These are phyloP conservation scores for Selenia dentaria DNA, from an alignment of 2,888 invertebrate genomes.

Conservation along the genomic window DNA sequence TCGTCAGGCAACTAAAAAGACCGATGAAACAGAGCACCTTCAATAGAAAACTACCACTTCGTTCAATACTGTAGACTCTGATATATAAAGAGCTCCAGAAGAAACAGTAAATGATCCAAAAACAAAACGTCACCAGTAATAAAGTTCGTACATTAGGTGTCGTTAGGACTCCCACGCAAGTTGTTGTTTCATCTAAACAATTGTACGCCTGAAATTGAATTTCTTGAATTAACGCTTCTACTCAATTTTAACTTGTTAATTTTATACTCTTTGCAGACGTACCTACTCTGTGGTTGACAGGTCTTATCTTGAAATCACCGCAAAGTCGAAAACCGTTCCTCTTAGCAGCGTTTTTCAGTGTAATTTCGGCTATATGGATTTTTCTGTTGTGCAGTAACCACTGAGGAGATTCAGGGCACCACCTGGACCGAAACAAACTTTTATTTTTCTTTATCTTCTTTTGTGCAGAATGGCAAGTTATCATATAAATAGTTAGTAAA, in stretches of 20 bases:
- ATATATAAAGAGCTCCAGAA: constrained; percentile 63
- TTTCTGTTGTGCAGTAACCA: constrained; percentile 70
- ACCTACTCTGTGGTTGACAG: constrained; percentile 75
- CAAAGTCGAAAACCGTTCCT: constrained; percentile 61
- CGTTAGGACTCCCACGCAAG: constrained; percentile 57
- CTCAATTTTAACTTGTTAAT: constrained; percentile 10
- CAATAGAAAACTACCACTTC: constrained; percentile 39
- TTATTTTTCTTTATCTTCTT: background rate
- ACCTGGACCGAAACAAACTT: constrained; percentile 44
- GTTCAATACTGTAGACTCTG: constrained; percentile 48
- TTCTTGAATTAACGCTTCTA: constrained; percentile 33
- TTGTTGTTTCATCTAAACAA: constrained; percentile 62
- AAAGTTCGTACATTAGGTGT: constrained; percentile 59
- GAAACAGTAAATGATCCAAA: constrained; percentile 62
- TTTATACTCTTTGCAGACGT: constrained; percentile 36
- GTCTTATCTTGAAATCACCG: constrained; percentile 72
- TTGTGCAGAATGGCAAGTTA: too few relatives aligned
- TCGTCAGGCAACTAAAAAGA: constrained; percentile 50
- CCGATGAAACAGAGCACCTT: constrained; percentile 49
- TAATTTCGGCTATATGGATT: constrained; percentile 58
- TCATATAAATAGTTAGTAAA: too few relatives aligned
- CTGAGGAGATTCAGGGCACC: constrained; percentile 75
- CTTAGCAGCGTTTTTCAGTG: constrained; percentile 59
- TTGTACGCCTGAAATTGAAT: constrained; percentile 65
- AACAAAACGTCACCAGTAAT: constrained; percentile 41